Evolutionary conservation across 2,113 vertebrate species (phyloP).

Genomic region (Athene cunicularia): DNA sequence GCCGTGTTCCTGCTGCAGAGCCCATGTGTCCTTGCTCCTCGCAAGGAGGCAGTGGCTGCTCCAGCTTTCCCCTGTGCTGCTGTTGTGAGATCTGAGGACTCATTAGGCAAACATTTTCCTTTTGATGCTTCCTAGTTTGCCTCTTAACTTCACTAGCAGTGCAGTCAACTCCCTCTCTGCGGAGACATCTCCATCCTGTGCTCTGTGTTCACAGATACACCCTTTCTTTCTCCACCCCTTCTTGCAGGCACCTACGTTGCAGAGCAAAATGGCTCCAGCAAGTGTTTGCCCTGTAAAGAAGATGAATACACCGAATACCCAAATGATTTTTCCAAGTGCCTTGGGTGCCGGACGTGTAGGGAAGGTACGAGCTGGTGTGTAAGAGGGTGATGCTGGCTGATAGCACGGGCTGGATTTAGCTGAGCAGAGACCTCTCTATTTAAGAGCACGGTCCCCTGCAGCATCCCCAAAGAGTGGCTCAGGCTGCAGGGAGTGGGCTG

Average conservation of each 20-base stretch:
- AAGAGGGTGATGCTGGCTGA: neutral
- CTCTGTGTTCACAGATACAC: neutral
- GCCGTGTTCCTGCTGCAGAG: rapidly evolving
- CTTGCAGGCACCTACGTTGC: neutral
- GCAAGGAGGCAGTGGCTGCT: neutral
- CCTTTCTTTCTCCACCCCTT: neutral
- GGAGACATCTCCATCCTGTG: neutral
- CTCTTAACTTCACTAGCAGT: neutral
- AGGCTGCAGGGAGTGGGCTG: neutral
- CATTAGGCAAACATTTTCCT: neutral
- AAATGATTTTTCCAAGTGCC: neutral
- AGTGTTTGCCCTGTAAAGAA: rapidly evolving
- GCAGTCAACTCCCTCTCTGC: neutral
- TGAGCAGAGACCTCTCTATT: neutral
- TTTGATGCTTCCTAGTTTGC: neutral
- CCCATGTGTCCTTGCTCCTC: neutral
- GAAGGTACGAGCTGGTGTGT: neutral
- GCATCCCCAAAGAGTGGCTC: neutral
- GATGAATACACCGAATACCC: neutral
- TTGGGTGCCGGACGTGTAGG: neutral
- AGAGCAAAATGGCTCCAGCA: rapidly evolving
- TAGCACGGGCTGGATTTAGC: neutral
- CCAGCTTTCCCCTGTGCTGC: neutral
- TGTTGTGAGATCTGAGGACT: rapidly evolving
- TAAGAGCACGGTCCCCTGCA: neutral